phyloP scores from a whole-genome alignment of 2,888 invertebrate species.

The Molorchus minor region DNA sequence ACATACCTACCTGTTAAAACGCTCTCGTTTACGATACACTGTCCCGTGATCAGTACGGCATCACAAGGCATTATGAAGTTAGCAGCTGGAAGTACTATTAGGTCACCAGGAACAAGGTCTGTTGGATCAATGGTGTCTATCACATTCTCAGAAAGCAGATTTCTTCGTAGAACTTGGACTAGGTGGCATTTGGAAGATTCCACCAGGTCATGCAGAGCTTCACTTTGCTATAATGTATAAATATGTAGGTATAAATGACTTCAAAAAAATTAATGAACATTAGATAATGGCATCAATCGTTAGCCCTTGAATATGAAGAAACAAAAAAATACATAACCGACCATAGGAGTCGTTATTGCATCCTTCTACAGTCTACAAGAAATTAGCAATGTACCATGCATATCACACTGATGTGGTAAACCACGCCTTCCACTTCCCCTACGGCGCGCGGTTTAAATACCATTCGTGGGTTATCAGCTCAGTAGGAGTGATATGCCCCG shows the following conservation, averaged over 20 bases:
- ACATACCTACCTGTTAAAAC: slow-evolving; percentile 89
- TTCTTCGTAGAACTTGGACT: slow-evolving; percentile 69
- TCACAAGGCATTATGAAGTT: slow-evolving; percentile 85
- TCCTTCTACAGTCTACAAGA: too few species aligned
- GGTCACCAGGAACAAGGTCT: slow-evolving; percentile 86
- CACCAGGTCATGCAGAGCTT: slow-evolving; percentile 74
- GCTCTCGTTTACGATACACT: slow-evolving; percentile 92
- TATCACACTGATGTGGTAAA: too few species aligned
- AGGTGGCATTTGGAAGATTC: slow-evolving; percentile 67
- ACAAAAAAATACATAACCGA: too few species aligned
- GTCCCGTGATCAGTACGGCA: slow-evolving; percentile 85
- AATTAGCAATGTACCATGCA: too few species aligned
- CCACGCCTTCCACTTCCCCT: too few species aligned
- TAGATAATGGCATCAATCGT: too few species aligned
- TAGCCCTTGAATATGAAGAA: too few species aligned
- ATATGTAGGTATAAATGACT: slow-evolving; percentile 1
- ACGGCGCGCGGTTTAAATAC: too few species aligned
- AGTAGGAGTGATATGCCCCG: too few species aligned
- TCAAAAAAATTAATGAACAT: neutral
- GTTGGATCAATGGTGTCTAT: slow-evolving; percentile 66
- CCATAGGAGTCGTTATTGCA: too few species aligned
- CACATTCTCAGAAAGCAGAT: slow-evolving; percentile 62
- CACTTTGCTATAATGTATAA: slow-evolving; percentile 69
- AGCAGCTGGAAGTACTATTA: slow-evolving; percentile 81
- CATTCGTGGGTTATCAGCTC: too few species aligned